Evolutionary conservation across 2,888 invertebrate species (phyloP), one percentile per base, ranked within the genome.

Genomic region (Deilephila elpenor): DNA sequence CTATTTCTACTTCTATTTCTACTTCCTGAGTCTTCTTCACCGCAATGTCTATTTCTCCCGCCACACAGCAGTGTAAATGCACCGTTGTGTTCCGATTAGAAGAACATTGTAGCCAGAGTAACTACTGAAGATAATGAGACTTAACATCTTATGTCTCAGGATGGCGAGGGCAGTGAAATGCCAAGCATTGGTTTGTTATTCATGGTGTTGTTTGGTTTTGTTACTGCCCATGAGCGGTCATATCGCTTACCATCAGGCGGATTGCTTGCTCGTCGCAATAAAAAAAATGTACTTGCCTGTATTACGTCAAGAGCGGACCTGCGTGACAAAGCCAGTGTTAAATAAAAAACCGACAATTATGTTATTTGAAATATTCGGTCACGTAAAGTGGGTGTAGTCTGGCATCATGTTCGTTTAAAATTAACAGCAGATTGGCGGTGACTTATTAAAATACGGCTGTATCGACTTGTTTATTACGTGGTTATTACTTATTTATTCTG

Each of bases 401-500:
- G 72, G 64, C 72, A 81, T 74, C 82, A 80, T 84, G 86, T 87
- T 84, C 81, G 75, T 78, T 85, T 82, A 82, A 82, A 82, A 81
- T 78, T 73, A 82, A 87, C 87, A 84, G 81, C 80, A 78, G 77
- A 82, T 82, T 82, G 82, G 78, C 74, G 80, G 79, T 25, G 25
- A 25, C 76, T 74, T 75, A 20, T 77, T 80, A 78, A 85, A 79
- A 82, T 79, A 83, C 76, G 75, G 75, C 82, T 84, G 79, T 81
- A 84, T 84, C 78, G 81, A 80, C 78, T 79, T 77, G 71, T 84
- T 85, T 83, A 83, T 84, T 79, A 84, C 78, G 79, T 82, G 80
- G 78, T 83, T 83, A 81, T 85, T 83, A 78, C 77, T 78, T 77
- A 77, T 78, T 74, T 72, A 71, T 59, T 74, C 73, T 75, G 72